Evolutionary conservation across 35 echinoderm and acorn worm genomes (phyloP).

Genomic region (Hemicentrotus pulcherrimus): DNA sequence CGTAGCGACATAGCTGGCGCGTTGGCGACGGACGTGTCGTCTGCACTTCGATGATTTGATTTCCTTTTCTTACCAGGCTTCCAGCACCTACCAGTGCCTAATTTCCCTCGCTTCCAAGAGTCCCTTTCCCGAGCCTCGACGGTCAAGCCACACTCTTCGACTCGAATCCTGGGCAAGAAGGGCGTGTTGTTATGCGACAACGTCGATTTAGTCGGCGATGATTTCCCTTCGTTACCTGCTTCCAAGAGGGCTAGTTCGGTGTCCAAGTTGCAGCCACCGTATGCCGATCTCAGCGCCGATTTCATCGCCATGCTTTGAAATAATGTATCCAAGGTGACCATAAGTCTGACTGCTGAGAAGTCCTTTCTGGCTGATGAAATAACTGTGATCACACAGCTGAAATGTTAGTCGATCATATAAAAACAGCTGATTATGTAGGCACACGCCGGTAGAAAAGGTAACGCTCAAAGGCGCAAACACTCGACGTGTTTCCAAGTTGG

Average conservation of each 20-base stretch:
- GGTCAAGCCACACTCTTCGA: slow-evolving; percentile 69
- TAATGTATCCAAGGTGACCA: not conserved
- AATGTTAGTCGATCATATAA: not conserved
- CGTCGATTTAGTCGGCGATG: not conserved
- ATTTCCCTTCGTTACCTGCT: not conserved
- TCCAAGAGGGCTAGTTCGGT: not conserved
- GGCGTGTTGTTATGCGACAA: not conserved
- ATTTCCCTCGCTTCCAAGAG: not conserved
- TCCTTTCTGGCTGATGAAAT: not conserved
- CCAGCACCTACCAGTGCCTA: not conserved
- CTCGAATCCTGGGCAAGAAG: slow-evolving; percentile 58
- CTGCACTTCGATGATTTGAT: not conserved
- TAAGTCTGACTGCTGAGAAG: not conserved
- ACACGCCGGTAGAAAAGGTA: too few species aligned
- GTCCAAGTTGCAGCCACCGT: not conserved
- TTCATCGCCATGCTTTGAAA: not conserved
- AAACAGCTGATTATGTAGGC: not conserved
- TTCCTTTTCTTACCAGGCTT: slow-evolving; percentile 32
- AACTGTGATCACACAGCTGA: not conserved
- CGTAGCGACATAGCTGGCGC: not conserved
- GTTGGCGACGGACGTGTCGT: not conserved
- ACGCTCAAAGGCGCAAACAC: not conserved
- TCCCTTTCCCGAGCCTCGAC: slow-evolving; percentile 46
- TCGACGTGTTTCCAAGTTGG: not conserved
- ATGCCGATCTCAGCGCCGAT: slow-evolving; percentile 6